phyloP scores from a whole-genome alignment of 2,797 vertebrate species.

The Lacerta viridis region DNA sequence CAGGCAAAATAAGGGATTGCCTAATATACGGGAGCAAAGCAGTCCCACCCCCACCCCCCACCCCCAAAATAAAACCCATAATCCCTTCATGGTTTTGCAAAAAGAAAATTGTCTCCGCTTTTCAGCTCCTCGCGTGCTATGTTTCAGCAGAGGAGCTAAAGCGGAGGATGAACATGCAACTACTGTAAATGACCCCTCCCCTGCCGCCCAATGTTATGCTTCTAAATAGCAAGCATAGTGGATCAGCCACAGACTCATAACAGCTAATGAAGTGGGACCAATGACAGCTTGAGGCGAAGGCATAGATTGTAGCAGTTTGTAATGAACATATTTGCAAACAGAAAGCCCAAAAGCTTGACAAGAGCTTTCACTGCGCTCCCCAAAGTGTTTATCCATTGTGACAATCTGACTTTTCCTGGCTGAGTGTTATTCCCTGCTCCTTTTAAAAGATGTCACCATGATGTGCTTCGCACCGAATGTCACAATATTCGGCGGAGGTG shows the following conservation, averaged over 20 bases:
- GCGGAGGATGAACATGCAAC: background rate
- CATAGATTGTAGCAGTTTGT: conserved; percentile 27
- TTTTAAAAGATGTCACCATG: conserved; percentile 27
- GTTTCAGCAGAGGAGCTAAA: background rate
- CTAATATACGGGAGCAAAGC: background rate
- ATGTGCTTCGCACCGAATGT: background rate
- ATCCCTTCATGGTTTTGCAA: background rate
- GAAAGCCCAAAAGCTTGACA: conserved; percentile 8
- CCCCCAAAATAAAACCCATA: too few relatives aligned
- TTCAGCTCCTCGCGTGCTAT: background rate
- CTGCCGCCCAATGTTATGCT: background rate
- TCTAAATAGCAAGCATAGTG: background rate
- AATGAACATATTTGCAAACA: conserved; percentile 32
- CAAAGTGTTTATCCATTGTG: background rate
- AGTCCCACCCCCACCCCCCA: background rate
- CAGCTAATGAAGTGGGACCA: conserved; percentile 31
- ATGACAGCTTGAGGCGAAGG: conserved; percentile 37
- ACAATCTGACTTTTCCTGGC: conserved; percentile 16
- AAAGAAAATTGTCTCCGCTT: background rate
- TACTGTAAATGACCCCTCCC: background rate
- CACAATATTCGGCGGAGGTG: background rate
- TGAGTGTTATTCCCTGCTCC: conserved; percentile 9
- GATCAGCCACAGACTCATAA: conserved; percentile 8
- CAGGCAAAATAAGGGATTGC: background rate
- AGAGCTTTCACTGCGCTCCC: background rate